phyloP scores from a whole-genome alignment of 2,113 vertebrate species.

The Otus sunia region DNA sequence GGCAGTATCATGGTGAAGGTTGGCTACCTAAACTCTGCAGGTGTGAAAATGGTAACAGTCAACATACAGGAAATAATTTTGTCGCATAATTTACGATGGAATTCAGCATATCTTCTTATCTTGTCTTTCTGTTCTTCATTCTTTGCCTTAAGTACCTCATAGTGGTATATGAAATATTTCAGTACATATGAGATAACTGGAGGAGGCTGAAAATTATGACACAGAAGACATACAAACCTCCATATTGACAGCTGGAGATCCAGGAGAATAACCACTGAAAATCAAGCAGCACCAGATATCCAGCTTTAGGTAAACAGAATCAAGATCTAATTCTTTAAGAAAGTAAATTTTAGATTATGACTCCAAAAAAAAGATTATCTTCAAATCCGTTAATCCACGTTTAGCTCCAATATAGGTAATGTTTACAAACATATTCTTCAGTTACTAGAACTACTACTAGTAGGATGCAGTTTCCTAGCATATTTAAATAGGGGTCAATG shows the following conservation, averaged over 20 bases:
- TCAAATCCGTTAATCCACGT: not conserved
- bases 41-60: not conserved
- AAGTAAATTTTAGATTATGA: not conserved
- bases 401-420: not conserved
- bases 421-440: not conserved
- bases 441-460: not conserved
- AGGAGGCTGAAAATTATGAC: not conserved
- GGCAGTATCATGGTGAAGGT: not conserved
- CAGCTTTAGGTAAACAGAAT: not conserved
- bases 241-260: not conserved
- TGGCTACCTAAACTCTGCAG: not conserved
- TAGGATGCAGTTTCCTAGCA: not conserved
- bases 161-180: not conserved
- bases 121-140: not conserved
- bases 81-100: not conserved
- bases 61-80: not conserved
- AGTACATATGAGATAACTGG: not conserved
- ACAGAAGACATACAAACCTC: not conserved
- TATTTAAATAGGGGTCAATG: not conserved
- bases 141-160: not conserved
- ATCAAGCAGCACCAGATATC: not conserved
- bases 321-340: not conserved
- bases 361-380: not conserved
- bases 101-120: not conserved
- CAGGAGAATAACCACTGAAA: not conserved